phyloP scores from a whole-genome alignment of 2,888 invertebrate genomes.

The Cryptocephalus moraei region DNA sequence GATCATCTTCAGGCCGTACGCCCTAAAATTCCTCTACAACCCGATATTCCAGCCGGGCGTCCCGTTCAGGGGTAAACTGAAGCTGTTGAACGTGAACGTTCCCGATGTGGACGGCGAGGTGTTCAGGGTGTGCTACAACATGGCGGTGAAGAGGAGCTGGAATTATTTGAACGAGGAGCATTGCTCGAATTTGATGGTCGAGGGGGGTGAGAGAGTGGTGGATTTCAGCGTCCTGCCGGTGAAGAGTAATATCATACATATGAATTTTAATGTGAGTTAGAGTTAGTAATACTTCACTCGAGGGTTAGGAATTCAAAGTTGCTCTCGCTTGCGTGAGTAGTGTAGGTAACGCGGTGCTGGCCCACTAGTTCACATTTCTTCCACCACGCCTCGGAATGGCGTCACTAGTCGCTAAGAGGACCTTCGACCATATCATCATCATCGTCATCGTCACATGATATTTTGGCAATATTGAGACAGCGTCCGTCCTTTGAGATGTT shows the following conservation, averaged over 20 bases:
- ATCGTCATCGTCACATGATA: too few species aligned
- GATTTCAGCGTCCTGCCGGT: slow-evolving; percentile 31
- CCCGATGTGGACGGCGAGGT: slow-evolving; percentile 24
- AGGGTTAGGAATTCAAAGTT: not conserved
- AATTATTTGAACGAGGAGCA: slow-evolving; percentile 29
- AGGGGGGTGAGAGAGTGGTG: slow-evolving; percentile 22
- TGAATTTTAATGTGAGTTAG: slow-evolving; percentile 29
- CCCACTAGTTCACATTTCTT: too few species aligned
- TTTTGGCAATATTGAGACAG: too few species aligned
- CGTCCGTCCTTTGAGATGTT: too few species aligned
- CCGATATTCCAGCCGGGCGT: slow-evolving; percentile 55
- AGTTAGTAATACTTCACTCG: slow-evolving; percentile 1
- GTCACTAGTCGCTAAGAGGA: too few species aligned
- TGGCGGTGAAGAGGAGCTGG: slow-evolving; percentile 32
- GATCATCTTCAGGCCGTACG: slow-evolving; percentile 46
- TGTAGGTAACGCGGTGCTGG: too few species aligned
- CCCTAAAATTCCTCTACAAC: slow-evolving; percentile 49
- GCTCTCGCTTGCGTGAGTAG: not conserved
- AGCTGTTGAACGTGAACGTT: slow-evolving; percentile 18
- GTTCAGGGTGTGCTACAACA: slow-evolving; percentile 33
- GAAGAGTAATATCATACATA: slow-evolving; percentile 29
- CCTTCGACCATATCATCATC: too few species aligned
- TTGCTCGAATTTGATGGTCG: slow-evolving; percentile 28
- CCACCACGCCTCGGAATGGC: too few species aligned
- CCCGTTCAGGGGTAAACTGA: slow-evolving; percentile 57